These are phyloP conservation scores for Drosophila guanche DNA, from an alignment of 1,140 invertebrate genomes.

Conservation along the genomic window DNA sequence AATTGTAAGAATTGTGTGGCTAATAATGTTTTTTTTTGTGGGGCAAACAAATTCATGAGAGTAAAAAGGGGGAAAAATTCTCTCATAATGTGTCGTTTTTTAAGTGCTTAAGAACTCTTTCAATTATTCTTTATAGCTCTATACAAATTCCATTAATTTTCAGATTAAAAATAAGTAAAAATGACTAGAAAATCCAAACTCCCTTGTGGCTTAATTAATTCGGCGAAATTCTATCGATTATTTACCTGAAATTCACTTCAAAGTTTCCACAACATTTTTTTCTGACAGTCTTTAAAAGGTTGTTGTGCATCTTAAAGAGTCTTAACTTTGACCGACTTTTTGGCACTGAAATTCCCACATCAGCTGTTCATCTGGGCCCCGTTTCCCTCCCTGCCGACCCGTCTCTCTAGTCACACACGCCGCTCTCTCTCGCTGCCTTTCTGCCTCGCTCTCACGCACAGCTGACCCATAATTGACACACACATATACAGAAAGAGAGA, in stretches of 20 bases:
- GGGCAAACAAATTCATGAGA: no score
- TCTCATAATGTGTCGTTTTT: no score
- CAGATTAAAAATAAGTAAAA: conserved; percentile 6
- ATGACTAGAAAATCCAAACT: neutral
- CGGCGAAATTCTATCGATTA: neutral
- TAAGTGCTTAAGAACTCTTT: no score
- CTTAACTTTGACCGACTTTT: conserved; percentile 41
- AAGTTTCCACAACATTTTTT: no score
- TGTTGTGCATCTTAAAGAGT: conserved; percentile 12
- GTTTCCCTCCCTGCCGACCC: conserved; percentile 13
- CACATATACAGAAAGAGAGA: conserved; percentile 20
- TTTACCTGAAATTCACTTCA: neutral
- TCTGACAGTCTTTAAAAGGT: no score
- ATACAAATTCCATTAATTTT: no score
- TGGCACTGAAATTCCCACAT: conserved; percentile 38
- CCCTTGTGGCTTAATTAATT: no score
- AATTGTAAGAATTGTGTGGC: no score
- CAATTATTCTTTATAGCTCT: no score
- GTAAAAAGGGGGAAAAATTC: no score
- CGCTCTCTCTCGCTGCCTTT: conserved; percentile 11
- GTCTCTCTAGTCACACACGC: conserved; percentile 2
- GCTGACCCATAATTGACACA: conserved; percentile 76
- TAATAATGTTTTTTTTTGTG: no score
- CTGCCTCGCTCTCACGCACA: conserved; percentile 64
- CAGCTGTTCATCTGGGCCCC: conserved; percentile 35